Percentiles rank a stretch among this genome's conserved stretches.
phyloP scores from a whole-genome alignment of 2,888 invertebrate genomes.

The Gandaritis pyraliata region DNA sequence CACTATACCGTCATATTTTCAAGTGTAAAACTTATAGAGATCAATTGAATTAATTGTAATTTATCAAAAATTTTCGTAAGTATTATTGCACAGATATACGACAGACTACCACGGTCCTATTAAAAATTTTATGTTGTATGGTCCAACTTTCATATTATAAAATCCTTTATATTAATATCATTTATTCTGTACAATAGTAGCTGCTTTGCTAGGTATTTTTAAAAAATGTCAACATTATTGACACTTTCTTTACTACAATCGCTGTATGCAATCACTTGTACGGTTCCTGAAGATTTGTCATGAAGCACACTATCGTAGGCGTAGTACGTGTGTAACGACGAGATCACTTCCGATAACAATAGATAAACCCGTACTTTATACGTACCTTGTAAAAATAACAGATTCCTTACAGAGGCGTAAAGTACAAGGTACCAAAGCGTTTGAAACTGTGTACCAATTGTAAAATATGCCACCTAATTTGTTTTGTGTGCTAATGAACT shows the following conservation, averaged over 20 bases:
- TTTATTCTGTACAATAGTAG: no score
- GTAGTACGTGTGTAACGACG: slow-evolving; percentile 74
- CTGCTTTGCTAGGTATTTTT: no score
- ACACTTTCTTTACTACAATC: background rate
- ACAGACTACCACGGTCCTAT: no score
- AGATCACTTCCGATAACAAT: slow-evolving; percentile 74
- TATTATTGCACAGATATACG: no score
- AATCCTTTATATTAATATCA: no score
- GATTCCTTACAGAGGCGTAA: slow-evolving; percentile 52
- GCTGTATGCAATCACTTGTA: slow-evolving; percentile 45
- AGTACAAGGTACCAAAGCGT: slow-evolving; percentile 31
- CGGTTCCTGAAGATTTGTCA: slow-evolving; percentile 55
- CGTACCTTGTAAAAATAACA: slow-evolving; percentile 64
- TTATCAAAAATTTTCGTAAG: no score
- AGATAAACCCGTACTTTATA: slow-evolving; percentile 62
- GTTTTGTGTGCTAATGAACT: slow-evolving; percentile 45
- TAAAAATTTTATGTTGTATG: no score
- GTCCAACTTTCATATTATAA: no score
- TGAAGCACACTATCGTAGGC: slow-evolving; percentile 69
- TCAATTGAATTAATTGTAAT: background rate
- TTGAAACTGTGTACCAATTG: slow-evolving; percentile 37
- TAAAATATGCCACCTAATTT: slow-evolving; percentile 40
- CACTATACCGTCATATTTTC: slow-evolving; percentile 49
- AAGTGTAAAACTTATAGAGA: slow-evolving; percentile 29
- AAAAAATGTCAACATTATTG: no score